Evolutionary conservation across 2,797 vertebrate species (phyloP).

Genomic region (Artibeus jamaicensis): DNA sequence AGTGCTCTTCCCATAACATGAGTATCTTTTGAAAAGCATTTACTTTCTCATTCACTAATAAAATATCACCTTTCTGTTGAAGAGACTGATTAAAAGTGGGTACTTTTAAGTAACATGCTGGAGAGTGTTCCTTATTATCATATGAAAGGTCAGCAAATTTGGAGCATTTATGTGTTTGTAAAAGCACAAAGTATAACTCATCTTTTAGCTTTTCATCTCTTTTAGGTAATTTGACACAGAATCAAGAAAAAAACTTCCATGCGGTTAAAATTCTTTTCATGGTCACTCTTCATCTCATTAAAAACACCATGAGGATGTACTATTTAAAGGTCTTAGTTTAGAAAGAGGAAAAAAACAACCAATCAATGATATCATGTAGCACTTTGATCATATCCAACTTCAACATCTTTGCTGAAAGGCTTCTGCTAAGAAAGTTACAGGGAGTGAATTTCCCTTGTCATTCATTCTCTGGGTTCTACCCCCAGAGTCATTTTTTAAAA

Average conservation of each 20-base stretch:
- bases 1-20: not conserved
- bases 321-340: conserved; percentile 4
- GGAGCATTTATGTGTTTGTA: conserved; percentile 29
- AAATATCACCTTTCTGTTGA: conserved; percentile 46
- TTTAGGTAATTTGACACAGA: not conserved
- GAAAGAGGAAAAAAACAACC: not conserved
- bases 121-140: conserved; percentile 27
- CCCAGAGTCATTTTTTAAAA: not conserved
- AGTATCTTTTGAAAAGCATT: conserved; percentile 45
- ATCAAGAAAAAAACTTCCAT: not conserved
- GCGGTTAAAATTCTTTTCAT: not conserved
- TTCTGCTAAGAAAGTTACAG: not conserved
- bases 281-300: not conserved
- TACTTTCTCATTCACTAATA: conserved; percentile 40
- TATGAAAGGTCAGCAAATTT: conserved; percentile 34
- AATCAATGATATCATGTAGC: not conserved
- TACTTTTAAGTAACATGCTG: conserved; percentile 3
- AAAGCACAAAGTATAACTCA: conserved; percentile 10
- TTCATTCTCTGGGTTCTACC: not conserved
- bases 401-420: not conserved
- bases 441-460: not conserved
- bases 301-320: not conserved
- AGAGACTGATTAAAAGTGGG: conserved; percentile 21
- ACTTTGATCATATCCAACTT: not conserved
- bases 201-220: not conserved